Evolutionary conservation across 2,113 vertebrate genomes (phyloP).

Genomic region (Buteo buteo): DNA sequence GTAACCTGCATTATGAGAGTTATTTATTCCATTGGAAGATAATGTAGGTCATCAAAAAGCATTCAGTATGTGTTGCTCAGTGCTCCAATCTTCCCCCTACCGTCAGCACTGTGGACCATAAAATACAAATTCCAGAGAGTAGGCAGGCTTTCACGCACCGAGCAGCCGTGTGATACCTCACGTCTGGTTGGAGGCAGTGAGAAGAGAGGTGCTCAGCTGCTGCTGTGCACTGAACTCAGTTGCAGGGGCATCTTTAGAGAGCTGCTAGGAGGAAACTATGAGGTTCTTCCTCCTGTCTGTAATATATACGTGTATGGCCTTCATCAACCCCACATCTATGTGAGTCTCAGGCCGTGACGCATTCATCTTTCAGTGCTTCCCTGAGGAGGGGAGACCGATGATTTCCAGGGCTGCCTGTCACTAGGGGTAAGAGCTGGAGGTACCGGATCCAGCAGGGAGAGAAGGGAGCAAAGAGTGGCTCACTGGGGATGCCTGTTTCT

Average conservation of each 20-base stretch:
- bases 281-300: background rate
- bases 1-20: background rate
- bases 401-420: background rate
- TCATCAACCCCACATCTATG: background rate
- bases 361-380: background rate
- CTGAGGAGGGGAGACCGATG: background rate
- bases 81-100: background rate
- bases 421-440: background rate
- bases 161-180: background rate
- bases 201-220: background rate
- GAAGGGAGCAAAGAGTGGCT: background rate
- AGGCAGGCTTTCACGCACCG: rapidly evolving
- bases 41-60: background rate
- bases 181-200: background rate
- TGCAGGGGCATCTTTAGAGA: background rate
- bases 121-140: background rate
- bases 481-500: background rate
- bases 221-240: background rate
- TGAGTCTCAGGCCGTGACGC: too few relatives aligned
- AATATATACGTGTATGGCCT: background rate
- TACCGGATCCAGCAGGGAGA: background rate
- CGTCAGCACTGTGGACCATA: background rate
- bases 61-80: background rate
- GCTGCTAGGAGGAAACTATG: background rate
- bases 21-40: background rate